These are phyloP conservation scores for Thaumatotibia leucotreta DNA, from an alignment of 1,140 invertebrate genomes.

Conservation along the genomic window DNA sequence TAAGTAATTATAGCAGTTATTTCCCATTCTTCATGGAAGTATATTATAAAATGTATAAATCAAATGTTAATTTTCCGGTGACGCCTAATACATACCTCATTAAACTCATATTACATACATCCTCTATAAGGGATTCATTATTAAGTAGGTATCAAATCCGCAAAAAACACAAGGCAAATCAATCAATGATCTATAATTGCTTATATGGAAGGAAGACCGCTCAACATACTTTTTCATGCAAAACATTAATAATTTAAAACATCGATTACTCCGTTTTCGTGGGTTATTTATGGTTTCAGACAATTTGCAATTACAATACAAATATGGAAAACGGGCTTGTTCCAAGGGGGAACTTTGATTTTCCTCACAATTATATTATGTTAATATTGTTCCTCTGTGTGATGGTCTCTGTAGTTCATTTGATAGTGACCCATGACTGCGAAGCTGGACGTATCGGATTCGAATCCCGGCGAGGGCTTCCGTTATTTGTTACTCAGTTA, in stretches of 20 bases:
- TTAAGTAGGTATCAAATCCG: neutral
- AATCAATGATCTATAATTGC: constrained; percentile 16
- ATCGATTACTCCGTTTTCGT: neutral
- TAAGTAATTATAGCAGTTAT: too few relatives aligned
- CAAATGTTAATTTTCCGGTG: neutral
- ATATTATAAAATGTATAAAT: neutral
- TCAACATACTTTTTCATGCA: constrained; percentile 13
- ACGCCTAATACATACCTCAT: neutral
- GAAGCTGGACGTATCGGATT: too few relatives aligned
- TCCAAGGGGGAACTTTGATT: neutral
- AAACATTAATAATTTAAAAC: constrained; percentile 1
- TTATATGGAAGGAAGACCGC: constrained; percentile 24
- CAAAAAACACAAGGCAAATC: constrained; percentile 6
- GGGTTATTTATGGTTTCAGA: neutral
- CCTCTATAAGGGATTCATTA: neutral
- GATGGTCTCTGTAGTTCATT: too few relatives aligned
- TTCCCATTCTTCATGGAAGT: neutral
- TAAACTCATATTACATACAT: neutral
- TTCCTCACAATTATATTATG: neutral
- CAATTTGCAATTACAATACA: neutral
- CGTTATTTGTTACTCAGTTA: too few relatives aligned
- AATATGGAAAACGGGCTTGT: neutral
- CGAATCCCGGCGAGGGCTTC: too few relatives aligned
- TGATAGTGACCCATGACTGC: too few relatives aligned
- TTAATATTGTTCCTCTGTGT: too few relatives aligned